A percentile compares a stretch with the other conserved stretches of the same genome.
phyloP scores from a whole-genome alignment of 2,888 invertebrate species.

The Temnothorax ravouxi region DNA sequence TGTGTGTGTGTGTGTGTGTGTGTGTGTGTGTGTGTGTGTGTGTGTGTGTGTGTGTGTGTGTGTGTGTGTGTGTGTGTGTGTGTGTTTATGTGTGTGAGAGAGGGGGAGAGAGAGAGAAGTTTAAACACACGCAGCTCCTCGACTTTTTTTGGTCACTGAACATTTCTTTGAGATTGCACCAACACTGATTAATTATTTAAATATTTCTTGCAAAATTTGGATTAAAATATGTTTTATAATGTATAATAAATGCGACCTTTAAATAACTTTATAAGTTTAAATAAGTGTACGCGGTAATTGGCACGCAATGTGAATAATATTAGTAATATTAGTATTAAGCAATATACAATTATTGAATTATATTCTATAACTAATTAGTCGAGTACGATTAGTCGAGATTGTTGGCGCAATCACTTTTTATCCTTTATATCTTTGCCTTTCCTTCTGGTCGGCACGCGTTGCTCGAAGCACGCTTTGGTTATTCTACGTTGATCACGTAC shows the following conservation, averaged over 20 bases:
- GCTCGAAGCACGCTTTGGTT: constrained; percentile 33
- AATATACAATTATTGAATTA: not conserved
- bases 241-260: not conserved
- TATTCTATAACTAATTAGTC: not conserved
- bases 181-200: constrained; percentile 8
- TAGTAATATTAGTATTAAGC: not conserved
- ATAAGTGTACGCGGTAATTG: not conserved
- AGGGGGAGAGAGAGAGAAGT: constrained; percentile 56
- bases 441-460: constrained; percentile 13
- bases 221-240: not conserved
- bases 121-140: constrained; percentile 64
- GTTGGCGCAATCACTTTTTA: constrained; percentile 37
- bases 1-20: no score
- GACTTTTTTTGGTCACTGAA: constrained; percentile 15
- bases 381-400: not conserved
- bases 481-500: constrained; percentile 15
- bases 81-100: not conserved
- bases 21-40: no score
- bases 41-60: no score
- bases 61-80: no score
- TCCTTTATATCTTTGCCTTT: constrained; percentile 20
- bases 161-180: constrained; percentile 36
- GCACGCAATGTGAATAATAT: not conserved
- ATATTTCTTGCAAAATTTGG: not conserved
- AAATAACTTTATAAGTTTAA: not conserved